These are phyloP conservation scores for Psittacus erithacus DNA, from an alignment of 2,113 vertebrate species.

Conservation along the genomic window DNA sequence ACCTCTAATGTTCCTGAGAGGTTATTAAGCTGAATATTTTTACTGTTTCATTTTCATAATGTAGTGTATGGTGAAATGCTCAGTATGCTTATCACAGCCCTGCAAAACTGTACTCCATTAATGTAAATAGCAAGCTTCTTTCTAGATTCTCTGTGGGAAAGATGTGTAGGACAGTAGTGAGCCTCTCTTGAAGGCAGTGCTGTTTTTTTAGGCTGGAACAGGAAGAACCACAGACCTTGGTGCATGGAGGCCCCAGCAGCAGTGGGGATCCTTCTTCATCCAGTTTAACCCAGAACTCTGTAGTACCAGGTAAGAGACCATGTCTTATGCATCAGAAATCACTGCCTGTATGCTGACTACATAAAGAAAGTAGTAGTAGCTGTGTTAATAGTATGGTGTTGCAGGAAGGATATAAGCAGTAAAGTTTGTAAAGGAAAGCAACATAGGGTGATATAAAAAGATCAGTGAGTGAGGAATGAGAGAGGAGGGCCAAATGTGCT, in stretches of 20 bases:
- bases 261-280: constrained; percentile 52
- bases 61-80: neutral
- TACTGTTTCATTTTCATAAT: neutral
- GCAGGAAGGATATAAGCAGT: neutral
- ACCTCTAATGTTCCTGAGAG: neutral
- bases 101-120: neutral
- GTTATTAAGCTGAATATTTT: neutral
- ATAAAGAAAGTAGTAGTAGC: neutral
- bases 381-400: neutral
- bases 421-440: neutral
- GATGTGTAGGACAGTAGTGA: neutral
- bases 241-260: constrained; percentile 17
- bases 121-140: neutral
- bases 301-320: constrained; percentile 80
- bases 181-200: neutral
- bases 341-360: neutral
- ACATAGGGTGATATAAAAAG: neutral
- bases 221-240: neutral
- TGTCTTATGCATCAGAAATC: neutral
- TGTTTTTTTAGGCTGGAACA: constrained; percentile 20
- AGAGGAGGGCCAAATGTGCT: neutral
- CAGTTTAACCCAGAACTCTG: constrained; percentile 33
- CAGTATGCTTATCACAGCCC: neutral
- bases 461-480: neutral
- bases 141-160: neutral